Evolutionary conservation across 1,140 invertebrate genomes (phyloP).

Genomic region (Caligus rogercresseyi): DNA sequence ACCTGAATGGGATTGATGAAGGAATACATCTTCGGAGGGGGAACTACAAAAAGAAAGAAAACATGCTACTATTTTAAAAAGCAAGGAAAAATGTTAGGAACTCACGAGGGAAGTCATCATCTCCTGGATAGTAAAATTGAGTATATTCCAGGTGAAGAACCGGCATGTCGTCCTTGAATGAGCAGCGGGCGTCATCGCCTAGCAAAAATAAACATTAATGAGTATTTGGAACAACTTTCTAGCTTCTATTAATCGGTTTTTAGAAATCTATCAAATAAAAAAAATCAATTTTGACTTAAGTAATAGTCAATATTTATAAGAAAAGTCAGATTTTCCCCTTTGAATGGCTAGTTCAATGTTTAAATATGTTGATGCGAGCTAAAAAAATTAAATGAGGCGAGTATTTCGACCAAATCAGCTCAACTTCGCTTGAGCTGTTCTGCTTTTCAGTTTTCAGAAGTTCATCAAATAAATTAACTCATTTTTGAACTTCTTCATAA

Average conservation of each 20-base stretch:
- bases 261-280: background rate
- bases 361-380: too few species aligned
- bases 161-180: conserved; percentile 66
- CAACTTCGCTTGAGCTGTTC: too few species aligned
- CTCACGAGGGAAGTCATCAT: conserved; percentile 75
- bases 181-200: conserved; percentile 65
- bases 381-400: too few species aligned
- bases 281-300: background rate
- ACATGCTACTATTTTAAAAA: conserved; percentile 1
- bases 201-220: conserved; percentile 25
- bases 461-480: too few species aligned
- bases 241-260: background rate
- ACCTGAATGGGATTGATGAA: conserved; percentile 72
- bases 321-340: too few species aligned
- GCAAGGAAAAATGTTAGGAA: conserved; percentile 17
- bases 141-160: conserved; percentile 86
- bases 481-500: too few species aligned
- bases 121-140: conserved; percentile 90
- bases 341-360: too few species aligned
- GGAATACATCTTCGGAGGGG: conserved; percentile 74
- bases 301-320: background rate
- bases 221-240: background rate
- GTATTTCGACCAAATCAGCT: too few species aligned
- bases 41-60: conserved; percentile 44
- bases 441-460: too few species aligned